Evolutionary conservation across 2,113 vertebrate species (phyloP).

Genomic region (Drymodes brunneopygia): DNA sequence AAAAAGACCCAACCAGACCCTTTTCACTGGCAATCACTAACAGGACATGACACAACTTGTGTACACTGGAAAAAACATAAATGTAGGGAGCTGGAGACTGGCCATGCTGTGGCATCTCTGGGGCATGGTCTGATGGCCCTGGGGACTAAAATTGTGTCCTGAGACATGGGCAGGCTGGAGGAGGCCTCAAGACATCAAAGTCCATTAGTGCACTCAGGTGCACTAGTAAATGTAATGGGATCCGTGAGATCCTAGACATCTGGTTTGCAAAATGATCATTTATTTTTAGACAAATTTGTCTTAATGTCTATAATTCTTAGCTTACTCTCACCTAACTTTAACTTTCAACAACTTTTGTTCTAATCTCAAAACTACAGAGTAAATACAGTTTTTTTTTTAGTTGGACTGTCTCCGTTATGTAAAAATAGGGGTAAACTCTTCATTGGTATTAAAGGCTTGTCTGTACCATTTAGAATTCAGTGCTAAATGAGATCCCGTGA

Average conservation of each 20-base stretch:
- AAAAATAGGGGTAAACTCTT: neutral
- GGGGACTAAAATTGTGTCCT: neutral
- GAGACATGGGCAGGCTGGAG: accelerated
- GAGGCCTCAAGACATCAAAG: neutral
- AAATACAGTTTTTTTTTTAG: neutral
- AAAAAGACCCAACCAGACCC: neutral
- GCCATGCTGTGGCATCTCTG: neutral
- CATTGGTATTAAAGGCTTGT: neutral
- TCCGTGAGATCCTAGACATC: accelerated
- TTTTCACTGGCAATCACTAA: neutral
- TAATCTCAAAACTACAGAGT: neutral
- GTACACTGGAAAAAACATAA: neutral
- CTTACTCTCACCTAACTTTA: neutral
- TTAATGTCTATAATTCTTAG: neutral
- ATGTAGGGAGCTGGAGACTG: neutral
- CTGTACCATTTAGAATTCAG: neutral
- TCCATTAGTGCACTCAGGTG: accelerated
- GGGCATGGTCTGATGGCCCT: accelerated
- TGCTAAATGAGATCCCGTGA: neutral
- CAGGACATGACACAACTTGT: neutral
- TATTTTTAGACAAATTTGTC: neutral
- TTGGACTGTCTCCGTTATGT: neutral
- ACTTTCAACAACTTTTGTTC: neutral
- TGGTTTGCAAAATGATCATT: neutral
- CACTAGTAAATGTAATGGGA: neutral